phyloP scores from a whole-genome alignment of 2,113 vertebrate species.

The Hydropotes inermis region DNA sequence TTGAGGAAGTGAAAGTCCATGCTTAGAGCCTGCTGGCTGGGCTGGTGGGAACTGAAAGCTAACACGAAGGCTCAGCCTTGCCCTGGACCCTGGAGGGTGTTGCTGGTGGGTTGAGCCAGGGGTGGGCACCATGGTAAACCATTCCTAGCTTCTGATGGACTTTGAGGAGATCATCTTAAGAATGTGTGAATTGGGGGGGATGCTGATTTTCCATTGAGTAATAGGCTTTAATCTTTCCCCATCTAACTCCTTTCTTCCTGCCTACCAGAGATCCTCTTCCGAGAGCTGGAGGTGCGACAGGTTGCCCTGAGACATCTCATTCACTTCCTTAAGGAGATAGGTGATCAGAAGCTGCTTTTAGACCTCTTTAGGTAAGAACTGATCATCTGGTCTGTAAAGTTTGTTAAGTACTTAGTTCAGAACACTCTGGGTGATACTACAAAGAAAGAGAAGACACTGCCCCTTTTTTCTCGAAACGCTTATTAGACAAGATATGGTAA shows the following conservation, averaged over 20 bases:
- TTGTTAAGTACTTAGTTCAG: not conserved
- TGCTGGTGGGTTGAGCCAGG: not conserved
- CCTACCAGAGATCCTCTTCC: constrained; percentile 89
- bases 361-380: constrained; percentile 90
- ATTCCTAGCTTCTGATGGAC: not conserved
- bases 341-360: constrained; percentile 89
- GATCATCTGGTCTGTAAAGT: not conserved
- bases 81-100: not conserved
- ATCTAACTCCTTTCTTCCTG: not conserved
- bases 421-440: not conserved
- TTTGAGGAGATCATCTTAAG: not conserved
- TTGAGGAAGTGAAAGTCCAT: not conserved
- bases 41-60: not conserved
- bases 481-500: not conserved
- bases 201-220: not conserved
- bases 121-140: not conserved
- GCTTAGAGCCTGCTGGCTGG: not conserved
- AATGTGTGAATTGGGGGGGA: not conserved
- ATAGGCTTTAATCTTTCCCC: not conserved
- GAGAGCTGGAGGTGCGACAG: constrained; percentile 90
- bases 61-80: not conserved
- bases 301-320: constrained; percentile 92
- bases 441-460: not conserved
- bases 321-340: constrained; percentile 91
- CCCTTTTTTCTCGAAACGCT: not conserved